Percentiles rank a stretch among this genome's conserved stretches.
Evolutionary conservation across 2,797 vertebrate genomes (phyloP).

Genomic region (Anguilla obscura): DNA sequence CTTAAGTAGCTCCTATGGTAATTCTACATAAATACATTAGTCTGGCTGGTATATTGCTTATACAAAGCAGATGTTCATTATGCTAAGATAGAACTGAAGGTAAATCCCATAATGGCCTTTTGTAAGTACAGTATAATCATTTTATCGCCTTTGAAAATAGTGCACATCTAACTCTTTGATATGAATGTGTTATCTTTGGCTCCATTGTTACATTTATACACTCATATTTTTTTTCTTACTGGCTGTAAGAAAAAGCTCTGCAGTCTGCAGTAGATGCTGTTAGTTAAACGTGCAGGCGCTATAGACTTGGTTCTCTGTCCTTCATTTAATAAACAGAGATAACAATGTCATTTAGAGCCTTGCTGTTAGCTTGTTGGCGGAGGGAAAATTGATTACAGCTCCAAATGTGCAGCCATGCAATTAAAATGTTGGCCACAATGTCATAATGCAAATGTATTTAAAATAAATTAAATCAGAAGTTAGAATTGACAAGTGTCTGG

Average conservation of each 20-base stretch:
- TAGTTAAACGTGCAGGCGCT: neutral
- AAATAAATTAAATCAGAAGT: neutral
- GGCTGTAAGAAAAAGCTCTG: neutral
- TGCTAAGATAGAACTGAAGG: slow-evolving; percentile 28
- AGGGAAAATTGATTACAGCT: slow-evolving; percentile 7
- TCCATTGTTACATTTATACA: neutral
- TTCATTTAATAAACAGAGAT: slow-evolving; percentile 20
- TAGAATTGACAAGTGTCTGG: neutral
- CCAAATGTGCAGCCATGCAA: neutral
- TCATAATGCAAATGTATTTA: neutral
- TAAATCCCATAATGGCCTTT: slow-evolving; percentile 28
- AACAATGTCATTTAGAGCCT: slow-evolving; percentile 1
- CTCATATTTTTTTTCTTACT: neutral
- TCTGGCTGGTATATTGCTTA: neutral
- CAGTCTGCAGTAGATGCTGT: neutral
- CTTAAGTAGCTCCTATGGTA: neutral
- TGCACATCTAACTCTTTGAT: neutral
- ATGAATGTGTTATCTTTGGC: neutral
- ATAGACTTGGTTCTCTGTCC: neutral
- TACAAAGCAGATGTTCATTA: slow-evolving; percentile 33
- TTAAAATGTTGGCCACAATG: neutral
- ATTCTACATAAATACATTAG: neutral
- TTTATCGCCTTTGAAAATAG: neutral
- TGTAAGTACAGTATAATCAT: slow-evolving; percentile 7
- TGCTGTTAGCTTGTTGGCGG: neutral